Percentiles rank a stretch among this genome's conserved stretches.
Evolutionary conservation across 2,797 vertebrate species (phyloP).

Genomic region (Loris lydekkerianus): DNA sequence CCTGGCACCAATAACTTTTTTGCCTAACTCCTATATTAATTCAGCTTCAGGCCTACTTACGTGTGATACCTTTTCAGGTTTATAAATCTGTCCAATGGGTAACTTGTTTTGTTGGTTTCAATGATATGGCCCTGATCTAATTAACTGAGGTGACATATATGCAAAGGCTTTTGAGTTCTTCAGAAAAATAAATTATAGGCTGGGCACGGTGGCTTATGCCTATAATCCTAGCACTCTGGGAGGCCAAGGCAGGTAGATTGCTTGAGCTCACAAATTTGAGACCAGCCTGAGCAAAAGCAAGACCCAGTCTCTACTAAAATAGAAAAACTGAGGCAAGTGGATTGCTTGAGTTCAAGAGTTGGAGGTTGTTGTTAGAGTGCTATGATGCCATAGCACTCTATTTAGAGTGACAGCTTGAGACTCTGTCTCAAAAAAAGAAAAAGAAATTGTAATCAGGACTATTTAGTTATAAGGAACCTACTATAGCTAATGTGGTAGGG

Average conservation of each 20-base stretch:
- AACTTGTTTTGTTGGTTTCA: conserved; percentile 32
- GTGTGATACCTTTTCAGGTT: not conserved
- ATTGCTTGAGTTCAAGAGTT: no score
- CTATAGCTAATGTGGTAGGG: not conserved
- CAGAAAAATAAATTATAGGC: not conserved
- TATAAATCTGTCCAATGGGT: not conserved
- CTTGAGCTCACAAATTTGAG: no score
- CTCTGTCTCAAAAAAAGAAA: not conserved
- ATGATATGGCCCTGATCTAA: not conserved
- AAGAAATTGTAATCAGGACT: not conserved
- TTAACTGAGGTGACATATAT: not conserved
- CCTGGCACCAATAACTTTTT: not conserved
- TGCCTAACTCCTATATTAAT: not conserved
- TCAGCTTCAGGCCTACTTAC: not conserved
- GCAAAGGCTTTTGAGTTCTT: conserved; percentile 14
- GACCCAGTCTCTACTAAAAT: no score
- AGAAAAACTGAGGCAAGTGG: no score
- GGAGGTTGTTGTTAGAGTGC: no score
- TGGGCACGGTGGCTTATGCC: no score
- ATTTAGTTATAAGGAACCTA: not conserved
- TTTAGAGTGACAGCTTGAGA: no score
- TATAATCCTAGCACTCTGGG: no score
- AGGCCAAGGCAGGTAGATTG: no score
- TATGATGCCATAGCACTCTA: no score
- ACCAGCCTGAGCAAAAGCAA: no score